Evolutionary conservation across 2,797 vertebrate genomes (phyloP).

Genomic region (Ambastaia sidthimunki): DNA sequence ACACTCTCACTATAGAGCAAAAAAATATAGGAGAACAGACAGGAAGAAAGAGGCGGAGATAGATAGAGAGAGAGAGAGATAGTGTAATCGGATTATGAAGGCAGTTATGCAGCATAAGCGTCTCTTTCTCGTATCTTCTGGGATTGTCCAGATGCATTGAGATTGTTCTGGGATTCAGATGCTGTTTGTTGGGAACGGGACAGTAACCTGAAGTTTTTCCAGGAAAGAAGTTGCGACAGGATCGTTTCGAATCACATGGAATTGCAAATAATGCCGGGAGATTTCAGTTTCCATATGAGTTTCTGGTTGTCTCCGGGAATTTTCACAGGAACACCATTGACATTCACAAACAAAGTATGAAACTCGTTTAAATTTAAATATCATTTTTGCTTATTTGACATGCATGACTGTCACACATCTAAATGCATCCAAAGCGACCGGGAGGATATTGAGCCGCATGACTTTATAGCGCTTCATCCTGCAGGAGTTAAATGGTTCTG

Average conservation of each 20-base stretch:
- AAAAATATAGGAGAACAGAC: not conserved
- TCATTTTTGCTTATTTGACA: not conserved
- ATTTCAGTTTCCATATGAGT: not conserved
- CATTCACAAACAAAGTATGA: not conserved
- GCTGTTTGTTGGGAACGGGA: not conserved
- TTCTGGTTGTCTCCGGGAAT: not conserved
- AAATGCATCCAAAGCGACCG: constrained; percentile 34
- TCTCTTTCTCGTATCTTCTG: constrained; percentile 62
- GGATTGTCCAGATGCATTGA: constrained; percentile 16
- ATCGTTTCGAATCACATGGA: not conserved
- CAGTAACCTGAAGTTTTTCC: not conserved
- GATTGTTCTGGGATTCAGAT: too few relatives aligned
- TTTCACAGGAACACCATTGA: not conserved
- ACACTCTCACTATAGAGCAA: not conserved
- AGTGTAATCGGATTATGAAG: constrained; percentile 84
- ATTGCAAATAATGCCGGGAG: not conserved
- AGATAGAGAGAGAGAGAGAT: constrained; percentile 38
- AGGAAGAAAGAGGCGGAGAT: constrained; percentile 30
- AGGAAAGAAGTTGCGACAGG: not conserved
- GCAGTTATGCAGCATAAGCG: constrained; percentile 62
- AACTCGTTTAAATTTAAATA: not conserved
- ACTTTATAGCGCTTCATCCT: constrained; percentile 59
- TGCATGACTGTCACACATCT: not conserved
- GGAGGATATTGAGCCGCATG: constrained; percentile 23
- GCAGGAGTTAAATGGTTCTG: constrained; percentile 79